A percentile compares a stretch with the other conserved stretches of the same genome.
These are phyloP conservation scores for Echinometra lucunter DNA, from an alignment of 53 echinoderm and acorn worm genomes.

Conservation along the genomic window DNA sequence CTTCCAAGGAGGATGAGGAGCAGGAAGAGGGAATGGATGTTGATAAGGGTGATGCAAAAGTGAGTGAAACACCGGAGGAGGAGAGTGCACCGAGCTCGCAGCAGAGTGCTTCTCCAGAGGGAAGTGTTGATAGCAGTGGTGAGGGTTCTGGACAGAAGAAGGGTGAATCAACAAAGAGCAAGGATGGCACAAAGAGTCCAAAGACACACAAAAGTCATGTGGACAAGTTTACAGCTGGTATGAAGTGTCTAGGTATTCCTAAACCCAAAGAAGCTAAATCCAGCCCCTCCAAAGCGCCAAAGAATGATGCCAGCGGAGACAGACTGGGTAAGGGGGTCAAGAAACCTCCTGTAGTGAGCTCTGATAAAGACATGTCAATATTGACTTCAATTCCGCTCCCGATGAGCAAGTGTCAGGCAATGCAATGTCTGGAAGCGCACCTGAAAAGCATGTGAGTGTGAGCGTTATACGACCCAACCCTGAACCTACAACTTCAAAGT, in stretches of 20 bases:
- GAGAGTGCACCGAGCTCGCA: conserved; percentile 25
- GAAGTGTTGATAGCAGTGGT: conserved; percentile 13
- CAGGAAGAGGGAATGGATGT: conserved; percentile 54
- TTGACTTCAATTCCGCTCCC: conserved; percentile 92
- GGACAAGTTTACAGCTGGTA: conserved; percentile 67
- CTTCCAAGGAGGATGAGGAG: conserved; percentile 62
- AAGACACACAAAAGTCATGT: conserved; percentile 58
- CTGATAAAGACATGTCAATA: conserved; percentile 90
- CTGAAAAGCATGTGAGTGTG: conserved; percentile 81
- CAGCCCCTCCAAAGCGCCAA: conserved; percentile 66
- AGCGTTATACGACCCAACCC: conserved; percentile 80
- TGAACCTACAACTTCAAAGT: conserved; percentile 66
- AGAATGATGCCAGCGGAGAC: conserved; percentile 71
- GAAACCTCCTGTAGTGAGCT: conserved; percentile 62
- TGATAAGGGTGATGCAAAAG: conserved; percentile 45
- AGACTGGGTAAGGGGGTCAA: conserved; percentile 69
- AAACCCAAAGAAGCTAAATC: conserved; percentile 65
- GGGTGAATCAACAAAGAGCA: conserved; percentile 25
- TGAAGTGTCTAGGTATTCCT: conserved; percentile 69
- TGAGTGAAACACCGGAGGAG: conserved; percentile 21
- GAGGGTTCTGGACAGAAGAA: conserved; percentile 41
- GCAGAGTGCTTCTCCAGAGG: conserved; percentile 16
- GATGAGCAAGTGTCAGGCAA: conserved; percentile 50
- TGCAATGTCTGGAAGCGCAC: not conserved
- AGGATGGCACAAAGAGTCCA: conserved; percentile 59